Conservation (phyloP, 2,888 invertebrate species). For the Harpalus rufipes region DNA sequence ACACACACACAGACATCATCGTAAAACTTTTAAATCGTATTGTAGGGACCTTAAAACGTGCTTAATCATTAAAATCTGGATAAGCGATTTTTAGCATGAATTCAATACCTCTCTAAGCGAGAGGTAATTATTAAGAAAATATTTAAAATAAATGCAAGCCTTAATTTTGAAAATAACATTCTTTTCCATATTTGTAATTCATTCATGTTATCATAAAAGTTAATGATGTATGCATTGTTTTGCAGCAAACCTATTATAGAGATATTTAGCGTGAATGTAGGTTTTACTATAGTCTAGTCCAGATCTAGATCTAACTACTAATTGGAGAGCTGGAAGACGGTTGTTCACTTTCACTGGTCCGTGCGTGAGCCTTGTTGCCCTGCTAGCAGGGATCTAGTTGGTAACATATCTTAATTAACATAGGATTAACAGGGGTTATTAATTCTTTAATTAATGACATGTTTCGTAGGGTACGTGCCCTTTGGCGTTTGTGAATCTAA, state of each 20-base stretch:
- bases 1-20: no score
- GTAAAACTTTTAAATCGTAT: no score
- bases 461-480: constrained; percentile 11
- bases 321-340: not conserved
- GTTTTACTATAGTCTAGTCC: not conserved
- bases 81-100: no score
- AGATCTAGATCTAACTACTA: not conserved
- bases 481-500: not conserved
- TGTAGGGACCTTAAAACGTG: no score
- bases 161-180: no score
- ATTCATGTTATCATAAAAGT: no score
- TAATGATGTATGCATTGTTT: not conserved
- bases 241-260: not conserved
- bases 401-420: constrained; percentile 48
- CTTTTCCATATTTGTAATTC: no score
- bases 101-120: no score
- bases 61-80: no score
- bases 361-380: constrained; percentile 15
- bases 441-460: constrained; percentile 32
- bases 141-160: no score
- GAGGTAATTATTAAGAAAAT: no score
- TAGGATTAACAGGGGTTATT: constrained; percentile 28
- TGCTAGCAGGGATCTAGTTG: not conserved
- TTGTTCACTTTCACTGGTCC: constrained; percentile 31
- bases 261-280: not conserved